These are phyloP conservation scores for Drosophila greeni DNA, from an alignment of 2,888 invertebrate genomes.

Conservation along the genomic window DNA sequence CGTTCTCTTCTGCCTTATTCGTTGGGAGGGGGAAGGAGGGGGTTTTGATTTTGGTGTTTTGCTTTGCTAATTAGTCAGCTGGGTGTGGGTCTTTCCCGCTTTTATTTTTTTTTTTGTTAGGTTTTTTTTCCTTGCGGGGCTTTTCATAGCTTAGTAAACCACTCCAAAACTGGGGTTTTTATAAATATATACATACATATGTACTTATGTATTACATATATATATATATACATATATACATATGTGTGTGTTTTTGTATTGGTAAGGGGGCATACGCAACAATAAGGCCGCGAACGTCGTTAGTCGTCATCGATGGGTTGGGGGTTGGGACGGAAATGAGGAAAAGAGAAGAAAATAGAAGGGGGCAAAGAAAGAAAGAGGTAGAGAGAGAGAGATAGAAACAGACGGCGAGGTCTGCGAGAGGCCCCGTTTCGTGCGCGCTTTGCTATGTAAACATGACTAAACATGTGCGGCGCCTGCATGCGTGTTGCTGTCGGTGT, in stretches of 20 bases:
- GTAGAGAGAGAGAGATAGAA: background rate
- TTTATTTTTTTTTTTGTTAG: conserved; percentile 6
- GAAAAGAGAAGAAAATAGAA: background rate
- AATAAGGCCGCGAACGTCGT: conserved; percentile 52
- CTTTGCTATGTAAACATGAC: conserved; percentile 69
- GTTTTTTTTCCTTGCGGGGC: conserved; percentile 9
- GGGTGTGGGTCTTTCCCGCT: conserved; percentile 37
- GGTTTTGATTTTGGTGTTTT: conserved; percentile 39
- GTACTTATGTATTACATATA: background rate
- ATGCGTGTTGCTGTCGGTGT: conserved; percentile 11
- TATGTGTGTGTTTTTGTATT: conserved; percentile 12
- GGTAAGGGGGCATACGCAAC: conserved; percentile 18
- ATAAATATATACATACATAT: background rate
- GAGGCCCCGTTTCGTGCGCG: conserved; percentile 65
- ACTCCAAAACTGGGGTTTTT: background rate
- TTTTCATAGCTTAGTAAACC: conserved; percentile 16
- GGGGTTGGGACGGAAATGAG: conserved; percentile 5
- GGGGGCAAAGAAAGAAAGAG: conserved; percentile 13
- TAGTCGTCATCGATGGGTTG: conserved; percentile 35
- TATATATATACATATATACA: background rate
- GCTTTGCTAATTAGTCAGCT: conserved; percentile 60
- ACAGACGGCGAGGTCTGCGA: conserved; percentile 41
- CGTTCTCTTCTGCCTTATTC: conserved; percentile 13
- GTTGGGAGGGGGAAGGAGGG: background rate
- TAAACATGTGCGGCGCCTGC: conserved; percentile 44